Conservation (phyloP, 2,888 invertebrate species). For the Diarsia dahlii region DNA sequence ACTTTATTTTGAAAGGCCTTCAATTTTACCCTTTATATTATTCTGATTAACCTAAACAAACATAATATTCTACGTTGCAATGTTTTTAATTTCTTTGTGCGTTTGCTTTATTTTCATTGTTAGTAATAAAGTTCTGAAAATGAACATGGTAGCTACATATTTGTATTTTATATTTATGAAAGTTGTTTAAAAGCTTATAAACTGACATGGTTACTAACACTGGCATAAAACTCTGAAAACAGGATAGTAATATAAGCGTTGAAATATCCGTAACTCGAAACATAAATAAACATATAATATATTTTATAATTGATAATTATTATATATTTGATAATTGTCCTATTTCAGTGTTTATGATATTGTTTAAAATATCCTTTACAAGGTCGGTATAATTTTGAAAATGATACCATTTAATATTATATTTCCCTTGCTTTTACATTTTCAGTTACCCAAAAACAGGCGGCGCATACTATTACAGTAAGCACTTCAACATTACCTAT, state of each 20-base stretch:
- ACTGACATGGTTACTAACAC: too few species aligned
- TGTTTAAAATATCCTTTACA: not conserved
- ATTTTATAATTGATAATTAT: too few species aligned
- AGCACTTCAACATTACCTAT: conserved; percentile 67
- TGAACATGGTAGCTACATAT: not conserved
- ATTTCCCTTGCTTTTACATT: conserved; percentile 17
- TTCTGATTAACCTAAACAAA: conserved; percentile 79
- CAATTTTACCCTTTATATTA: conserved; percentile 72
- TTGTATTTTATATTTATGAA: not conserved
- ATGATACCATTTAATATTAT: not conserved
- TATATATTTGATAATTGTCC: too few species aligned
- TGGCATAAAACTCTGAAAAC: too few species aligned
- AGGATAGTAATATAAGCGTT: too few species aligned
- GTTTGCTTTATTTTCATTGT: conserved; percentile 34
- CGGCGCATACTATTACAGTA: conserved; percentile 45
- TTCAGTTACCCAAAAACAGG: conserved; percentile 32
- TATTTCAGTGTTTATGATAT: too few species aligned
- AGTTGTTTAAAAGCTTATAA: not conserved
- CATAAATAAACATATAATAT: too few species aligned
- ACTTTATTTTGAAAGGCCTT: conserved; percentile 67
- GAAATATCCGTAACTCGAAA: too few species aligned
- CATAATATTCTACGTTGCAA: conserved; percentile 64
- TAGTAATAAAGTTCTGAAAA: conserved; percentile 17
- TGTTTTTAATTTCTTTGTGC: conserved; percentile 41
- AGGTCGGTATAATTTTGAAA: not conserved